phyloP scores from a whole-genome alignment of 1,140 invertebrate genomes.

The Atta texana region DNA sequence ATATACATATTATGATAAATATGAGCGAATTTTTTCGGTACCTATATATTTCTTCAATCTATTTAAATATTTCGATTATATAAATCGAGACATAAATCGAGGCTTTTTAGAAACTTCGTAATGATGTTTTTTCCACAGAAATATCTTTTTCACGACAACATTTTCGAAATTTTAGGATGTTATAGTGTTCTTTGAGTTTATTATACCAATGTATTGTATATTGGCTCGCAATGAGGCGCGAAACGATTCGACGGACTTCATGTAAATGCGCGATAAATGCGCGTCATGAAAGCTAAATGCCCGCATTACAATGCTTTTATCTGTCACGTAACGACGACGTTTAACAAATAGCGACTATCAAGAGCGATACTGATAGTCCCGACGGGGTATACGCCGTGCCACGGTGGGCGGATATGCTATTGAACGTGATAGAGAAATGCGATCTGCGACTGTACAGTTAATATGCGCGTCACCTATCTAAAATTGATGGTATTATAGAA shows the following conservation, averaged over 20 bases:
- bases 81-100: neutral
- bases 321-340: slow-evolving; percentile 63
- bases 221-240: neutral
- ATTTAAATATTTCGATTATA: neutral
- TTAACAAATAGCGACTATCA: slow-evolving; percentile 60
- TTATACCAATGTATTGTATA: neutral
- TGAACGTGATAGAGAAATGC: slow-evolving; percentile 21
- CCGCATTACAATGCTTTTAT: slow-evolving; percentile 39
- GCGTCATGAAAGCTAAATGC: slow-evolving; percentile 28
- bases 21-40: neutral
- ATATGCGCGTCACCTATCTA: neutral
- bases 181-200: neutral
- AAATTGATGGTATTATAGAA: neutral
- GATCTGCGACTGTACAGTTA: neutral
- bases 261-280: slow-evolving; percentile 23
- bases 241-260: neutral
- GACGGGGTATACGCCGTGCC: neutral
- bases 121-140: neutral
- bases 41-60: neutral
- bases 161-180: neutral
- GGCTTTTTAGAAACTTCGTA: neutral
- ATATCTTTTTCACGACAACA: neutral
- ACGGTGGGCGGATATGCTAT: slow-evolving; percentile 63
- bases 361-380: slow-evolving; percentile 61
- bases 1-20: no score